Base-by-base conservation (phyloP, 2,888 invertebrate species). In the Archips xylosteana region DNA sequence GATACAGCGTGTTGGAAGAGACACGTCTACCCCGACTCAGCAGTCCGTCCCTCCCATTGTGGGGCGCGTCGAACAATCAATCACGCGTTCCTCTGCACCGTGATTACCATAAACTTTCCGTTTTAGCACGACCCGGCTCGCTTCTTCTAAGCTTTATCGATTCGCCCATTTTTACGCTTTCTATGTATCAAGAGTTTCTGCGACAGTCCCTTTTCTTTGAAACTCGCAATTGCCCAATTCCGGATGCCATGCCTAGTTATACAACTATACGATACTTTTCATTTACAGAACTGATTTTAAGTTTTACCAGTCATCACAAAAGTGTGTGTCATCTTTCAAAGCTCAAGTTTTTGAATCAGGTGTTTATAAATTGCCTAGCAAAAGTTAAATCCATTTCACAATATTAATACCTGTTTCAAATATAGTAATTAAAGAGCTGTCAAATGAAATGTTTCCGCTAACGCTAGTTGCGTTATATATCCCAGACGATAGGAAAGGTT, bases 21-120 rank as follows among this genome's bases (percentile, higher is more conserved):
- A 79, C 82, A 82, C 80, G 82, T 83, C 78, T 77, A 78, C 74
- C 72, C 80, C 79, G 79, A 77, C 76, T 76, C 77, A 77, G 61
- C 70, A 70, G 63, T 74, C 71, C 74, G 60, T 34, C 79, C 78
- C 76, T 74, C 76, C 83, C 82, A 79, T 78, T 77, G 81, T 83
- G 78, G 79, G 79, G 79, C 84, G 85, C 86, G 80, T 81, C 84
- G 85, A 87, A 90, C 91, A 93, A 94, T 94, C 94, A 94, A 94
- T 94, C 94, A 94, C 91, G 84, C 80, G 85, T 85, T 88, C 88
- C 88, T 89, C 87, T 86, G 83, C 86, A 86, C 83, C 86, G 89
- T 92, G 92, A 94, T 94, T 94, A 94, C 91, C 94, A 94, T 94
- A 94, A 94, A 93, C 90, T 92, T 89, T 87, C 90, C 92, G 90